Evolutionary conservation across 1,140 invertebrate species (phyloP), one percentile per base, ranked within the genome.

Genomic region (Calephelis nemesis): DNA sequence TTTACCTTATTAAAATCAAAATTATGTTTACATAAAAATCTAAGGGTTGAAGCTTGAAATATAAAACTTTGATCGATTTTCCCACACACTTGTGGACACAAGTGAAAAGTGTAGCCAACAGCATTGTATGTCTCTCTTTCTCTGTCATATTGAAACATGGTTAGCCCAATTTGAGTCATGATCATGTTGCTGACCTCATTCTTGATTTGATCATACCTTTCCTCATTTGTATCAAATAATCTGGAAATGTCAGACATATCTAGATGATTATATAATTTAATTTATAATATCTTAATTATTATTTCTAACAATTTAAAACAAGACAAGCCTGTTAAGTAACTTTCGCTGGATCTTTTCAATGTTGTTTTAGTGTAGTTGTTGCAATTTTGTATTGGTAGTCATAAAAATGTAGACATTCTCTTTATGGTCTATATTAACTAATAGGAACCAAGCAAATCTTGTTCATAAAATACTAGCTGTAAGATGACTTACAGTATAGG

Each of bases 1-100:
- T 45, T 75, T 93, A 96, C 95, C 93, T 96, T 95, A 84, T 96
- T 96, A 81, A 96, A 96, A 82, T 96, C 93, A 90, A 96, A 96
- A 40, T 94, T 93, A 81, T 95, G 87, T 63, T 81, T 82, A 74
- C 92, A 88, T 7, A 96, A 83, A 84, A 97, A 97, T 67, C 94
- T 92, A 4, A 95, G 72, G 13, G 94, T 92, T 2, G 93, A 92
- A 9, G 93, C 87, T 89, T 96, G 94, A 79, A 93, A 95, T 4
- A 93, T 82, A 77, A 96, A 95, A 10, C 87, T 84, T 70, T 93
- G 92, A 75, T 95, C 93, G 48, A 94, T 83, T 62, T 88, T 89
- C 5, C 93, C 93, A 84, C 95, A 92, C 11, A 91, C 78, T 76
- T 92, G 91, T n/a, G 96, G 95, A 73, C 94, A 93, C 15, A 96